Conservation (phyloP, 2,888 invertebrate species). For the Tanytarsus gracilentus region DNA sequence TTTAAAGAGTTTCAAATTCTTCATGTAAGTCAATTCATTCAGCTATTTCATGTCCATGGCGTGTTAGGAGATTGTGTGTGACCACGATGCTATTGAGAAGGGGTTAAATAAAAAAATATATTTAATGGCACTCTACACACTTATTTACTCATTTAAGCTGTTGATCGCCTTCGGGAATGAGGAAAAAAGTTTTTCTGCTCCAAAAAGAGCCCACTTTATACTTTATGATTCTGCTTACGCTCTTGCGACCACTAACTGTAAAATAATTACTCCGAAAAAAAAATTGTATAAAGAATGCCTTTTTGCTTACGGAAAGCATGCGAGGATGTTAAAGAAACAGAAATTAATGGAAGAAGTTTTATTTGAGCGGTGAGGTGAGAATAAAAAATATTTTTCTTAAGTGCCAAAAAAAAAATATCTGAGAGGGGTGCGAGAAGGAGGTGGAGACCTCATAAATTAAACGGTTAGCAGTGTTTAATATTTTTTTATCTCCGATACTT, state of each 20-base stretch:
- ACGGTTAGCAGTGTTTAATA: too few relatives aligned
- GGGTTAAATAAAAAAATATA: neutral
- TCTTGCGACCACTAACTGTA: conserved; percentile 15
- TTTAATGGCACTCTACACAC: neutral
- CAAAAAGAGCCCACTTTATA: neutral
- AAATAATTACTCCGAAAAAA: neutral
- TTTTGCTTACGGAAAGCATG: too few relatives aligned
- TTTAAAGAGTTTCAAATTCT: too few relatives aligned
- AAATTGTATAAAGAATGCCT: neutral
- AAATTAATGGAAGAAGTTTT: neutral
- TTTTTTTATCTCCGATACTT: too few relatives aligned
- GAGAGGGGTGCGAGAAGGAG: too few relatives aligned
- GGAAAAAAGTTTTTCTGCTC: neutral
- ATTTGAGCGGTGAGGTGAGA: neutral
- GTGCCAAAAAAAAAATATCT: too few relatives aligned
- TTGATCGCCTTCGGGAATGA: neutral
- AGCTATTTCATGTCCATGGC: too few relatives aligned
- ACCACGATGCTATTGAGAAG: too few relatives aligned
- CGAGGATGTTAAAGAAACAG: neutral
- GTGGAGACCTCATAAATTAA: too few relatives aligned
- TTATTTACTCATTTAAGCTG: conserved; percentile 7
- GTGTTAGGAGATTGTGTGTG: too few relatives aligned
- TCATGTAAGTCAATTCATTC: too few relatives aligned
- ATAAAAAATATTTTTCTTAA: neutral
- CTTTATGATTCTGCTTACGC: neutral